These are phyloP conservation scores for Drosophila prostipennis DNA, from an alignment of 2,888 invertebrate genomes.

Conservation along the genomic window DNA sequence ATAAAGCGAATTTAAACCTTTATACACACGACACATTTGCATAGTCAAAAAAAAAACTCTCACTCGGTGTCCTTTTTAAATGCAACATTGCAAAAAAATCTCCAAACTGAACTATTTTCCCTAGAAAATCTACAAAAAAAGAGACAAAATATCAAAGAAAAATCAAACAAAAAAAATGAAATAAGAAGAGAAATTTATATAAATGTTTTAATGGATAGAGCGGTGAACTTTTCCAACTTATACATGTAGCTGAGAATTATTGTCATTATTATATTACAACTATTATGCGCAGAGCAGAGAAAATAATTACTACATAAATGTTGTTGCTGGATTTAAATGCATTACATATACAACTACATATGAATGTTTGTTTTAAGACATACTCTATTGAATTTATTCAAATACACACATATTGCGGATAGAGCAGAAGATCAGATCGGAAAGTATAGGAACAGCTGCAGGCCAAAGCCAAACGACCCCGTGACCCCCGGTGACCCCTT, in stretches of 20 bases:
- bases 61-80: conserved; percentile 75
- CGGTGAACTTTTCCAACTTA: conserved; percentile 67
- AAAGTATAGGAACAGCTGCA: conserved; percentile 33
- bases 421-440: conserved; percentile 17
- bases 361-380: conserved; percentile 69
- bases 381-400: conserved; percentile 72
- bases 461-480: conserved; percentile 34
- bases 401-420: conserved; percentile 77
- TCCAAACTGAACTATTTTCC: conserved; percentile 67
- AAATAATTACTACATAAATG: conserved; percentile 51
- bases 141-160: conserved; percentile 22
- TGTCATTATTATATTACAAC: conserved; percentile 49
- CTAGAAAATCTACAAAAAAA: conserved; percentile 39
- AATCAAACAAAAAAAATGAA: conserved; percentile 10
- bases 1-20: conserved; percentile 71
- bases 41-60: conserved; percentile 69
- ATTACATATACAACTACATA: conserved; percentile 44
- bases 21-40: conserved; percentile 62
- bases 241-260: conserved; percentile 48
- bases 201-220: conserved; percentile 65
- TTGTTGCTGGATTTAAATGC: conserved; percentile 52
- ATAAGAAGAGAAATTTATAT: conserved; percentile 39
- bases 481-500: conserved; percentile 1
- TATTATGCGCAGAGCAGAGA: conserved; percentile 38
- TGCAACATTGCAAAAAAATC: conserved; percentile 54